phyloP scores from a whole-genome alignment of 2,113 vertebrate genomes.

The Halcyon senegalensis region DNA sequence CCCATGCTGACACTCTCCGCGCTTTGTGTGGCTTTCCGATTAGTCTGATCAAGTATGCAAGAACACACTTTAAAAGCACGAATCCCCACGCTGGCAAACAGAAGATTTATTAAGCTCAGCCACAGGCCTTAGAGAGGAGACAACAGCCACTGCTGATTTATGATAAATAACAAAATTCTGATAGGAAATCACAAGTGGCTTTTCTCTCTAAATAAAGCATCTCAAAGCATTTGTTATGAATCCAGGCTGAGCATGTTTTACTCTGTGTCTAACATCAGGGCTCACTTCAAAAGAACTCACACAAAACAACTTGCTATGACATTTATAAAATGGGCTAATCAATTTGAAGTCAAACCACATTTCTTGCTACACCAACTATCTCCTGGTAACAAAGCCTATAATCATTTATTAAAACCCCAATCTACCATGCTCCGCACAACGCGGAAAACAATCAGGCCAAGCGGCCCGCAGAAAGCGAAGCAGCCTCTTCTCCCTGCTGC shows the following conservation, averaged over 20 bases:
- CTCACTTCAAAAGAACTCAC: conserved; percentile 75
- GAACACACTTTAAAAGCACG: conserved; percentile 68
- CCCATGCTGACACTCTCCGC: conserved; percentile 28
- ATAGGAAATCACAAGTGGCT: conserved; percentile 78
- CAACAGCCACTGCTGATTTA: conserved; percentile 70
- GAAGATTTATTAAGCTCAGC: conserved; percentile 68
- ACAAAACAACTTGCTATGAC: conserved; percentile 76
- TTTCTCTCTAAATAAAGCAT: conserved; percentile 78
- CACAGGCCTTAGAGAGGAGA: conserved; percentile 65
- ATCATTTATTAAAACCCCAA: conserved; percentile 80
- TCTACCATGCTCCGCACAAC: conserved; percentile 54
- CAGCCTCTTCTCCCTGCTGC: conserved; percentile 1
- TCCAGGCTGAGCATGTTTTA: conserved; percentile 71
- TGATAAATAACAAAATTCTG: conserved; percentile 78
- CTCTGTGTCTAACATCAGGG: conserved; percentile 69
- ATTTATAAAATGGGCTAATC: conserved; percentile 81
- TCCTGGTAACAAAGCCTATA: conserved; percentile 75
- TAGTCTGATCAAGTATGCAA: conserved; percentile 74
- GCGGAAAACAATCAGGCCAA: conserved; percentile 43
- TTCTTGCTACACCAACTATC: conserved; percentile 76
- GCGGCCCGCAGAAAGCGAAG: conserved; percentile 30
- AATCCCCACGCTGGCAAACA: conserved; percentile 63
- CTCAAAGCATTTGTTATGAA: conserved; percentile 77
- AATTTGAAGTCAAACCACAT: conserved; percentile 79
- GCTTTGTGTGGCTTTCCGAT: conserved; percentile 54